Evolutionary conservation across 2,797 vertebrate genomes (phyloP).

Genomic region (Rhodeus uyekii): DNA sequence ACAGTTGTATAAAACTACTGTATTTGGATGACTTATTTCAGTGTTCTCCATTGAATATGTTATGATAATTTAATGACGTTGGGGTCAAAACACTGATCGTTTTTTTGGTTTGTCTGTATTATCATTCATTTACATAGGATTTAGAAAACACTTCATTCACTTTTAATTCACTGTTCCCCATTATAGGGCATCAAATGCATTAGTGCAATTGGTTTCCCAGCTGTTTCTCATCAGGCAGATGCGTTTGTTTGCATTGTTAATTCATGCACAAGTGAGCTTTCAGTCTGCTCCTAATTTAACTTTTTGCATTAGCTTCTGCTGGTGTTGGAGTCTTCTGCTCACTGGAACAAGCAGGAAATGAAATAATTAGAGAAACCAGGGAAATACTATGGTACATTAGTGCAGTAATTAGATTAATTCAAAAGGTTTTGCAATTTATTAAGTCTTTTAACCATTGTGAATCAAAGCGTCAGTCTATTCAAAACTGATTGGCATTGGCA

Average conservation of each 20-base stretch:
- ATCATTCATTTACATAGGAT: background rate
- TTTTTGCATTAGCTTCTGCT: conserved; percentile 17
- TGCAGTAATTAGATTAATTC: conserved; percentile 1
- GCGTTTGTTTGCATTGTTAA: conserved; percentile 42
- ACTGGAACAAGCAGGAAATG: background rate
- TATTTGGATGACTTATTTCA: background rate
- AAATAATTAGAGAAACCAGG: background rate
- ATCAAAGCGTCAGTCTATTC: background rate
- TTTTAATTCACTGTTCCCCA: conserved; percentile 5
- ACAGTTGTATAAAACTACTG: background rate
- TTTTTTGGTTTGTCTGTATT: background rate
- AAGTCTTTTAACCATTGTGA: background rate
- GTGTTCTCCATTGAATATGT: background rate
- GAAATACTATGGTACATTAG: background rate
- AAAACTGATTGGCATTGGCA: no score
- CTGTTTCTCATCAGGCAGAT: conserved; percentile 42
- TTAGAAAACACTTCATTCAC: conserved; percentile 11
- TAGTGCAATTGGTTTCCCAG: conserved; percentile 29
- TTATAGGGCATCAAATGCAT: conserved; percentile 12
- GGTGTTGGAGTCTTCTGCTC: conserved; percentile 1
- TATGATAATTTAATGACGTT: background rate
- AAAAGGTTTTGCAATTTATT: conserved; percentile 8
- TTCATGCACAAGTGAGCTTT: conserved; percentile 17
- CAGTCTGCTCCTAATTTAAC: conserved; percentile 15
- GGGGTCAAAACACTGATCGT: background rate